A percentile compares a stretch with the other conserved stretches of the same genome.
Conservation (phyloP, 1,140 invertebrate genomes). For the Cephus cinctus region DNA sequence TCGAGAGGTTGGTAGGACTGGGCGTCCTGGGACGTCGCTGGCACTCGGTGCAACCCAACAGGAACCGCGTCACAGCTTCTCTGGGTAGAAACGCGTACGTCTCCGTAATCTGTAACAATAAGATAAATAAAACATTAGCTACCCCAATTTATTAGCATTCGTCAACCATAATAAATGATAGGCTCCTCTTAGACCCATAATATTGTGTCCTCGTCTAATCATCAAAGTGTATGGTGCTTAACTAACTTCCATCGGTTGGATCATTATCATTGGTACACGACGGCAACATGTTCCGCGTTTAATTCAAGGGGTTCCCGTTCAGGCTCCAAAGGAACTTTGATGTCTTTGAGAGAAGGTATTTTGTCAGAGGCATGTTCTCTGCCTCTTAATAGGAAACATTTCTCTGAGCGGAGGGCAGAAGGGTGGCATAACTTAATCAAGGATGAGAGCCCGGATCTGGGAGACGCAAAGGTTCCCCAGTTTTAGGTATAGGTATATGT, state of each 20-base stretch:
- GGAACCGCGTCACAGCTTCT: conserved; percentile 92
- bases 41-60: conserved; percentile 91
- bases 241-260: too few species aligned
- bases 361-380: conserved; percentile 33
- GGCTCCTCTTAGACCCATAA: too few species aligned
- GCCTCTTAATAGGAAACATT: conserved; percentile 48
- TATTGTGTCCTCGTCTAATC: too few species aligned
- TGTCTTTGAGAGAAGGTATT: conserved; percentile 33
- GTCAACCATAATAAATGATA: neutral
- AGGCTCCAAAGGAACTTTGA: conserved; percentile 45
- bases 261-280: too few species aligned
- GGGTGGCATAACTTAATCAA: conserved; percentile 48
- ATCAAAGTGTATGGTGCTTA: too few species aligned
- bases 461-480: conserved; percentile 33
- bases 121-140: conserved; percentile 17
- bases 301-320: too few species aligned
- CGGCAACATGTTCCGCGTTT: too few species aligned
- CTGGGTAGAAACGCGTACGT: conserved; percentile 92
- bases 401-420: conserved; percentile 31
- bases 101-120: conserved; percentile 82
- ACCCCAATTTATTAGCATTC: neutral
- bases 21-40: conserved; percentile 81
- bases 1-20: conserved; percentile 53
- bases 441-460: conserved; percentile 31
- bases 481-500: too few species aligned